A percentile compares a stretch with the other conserved stretches of the same genome.
These are phyloP conservation scores for Kryphioiulus occultus DNA, from an alignment of 2,888 invertebrate genomes.

Conservation along the genomic window DNA sequence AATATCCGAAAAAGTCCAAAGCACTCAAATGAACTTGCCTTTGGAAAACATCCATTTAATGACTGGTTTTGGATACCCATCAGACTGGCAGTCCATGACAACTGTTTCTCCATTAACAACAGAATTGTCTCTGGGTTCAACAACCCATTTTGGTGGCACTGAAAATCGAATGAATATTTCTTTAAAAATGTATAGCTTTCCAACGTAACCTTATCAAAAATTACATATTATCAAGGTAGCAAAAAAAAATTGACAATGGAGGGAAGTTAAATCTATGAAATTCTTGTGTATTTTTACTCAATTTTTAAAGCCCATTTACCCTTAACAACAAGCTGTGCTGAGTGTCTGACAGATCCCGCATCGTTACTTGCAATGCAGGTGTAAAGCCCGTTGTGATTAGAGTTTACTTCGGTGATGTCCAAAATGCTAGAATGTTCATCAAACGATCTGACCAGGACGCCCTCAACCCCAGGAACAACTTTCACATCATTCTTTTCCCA, in stretches of 20 bases:
- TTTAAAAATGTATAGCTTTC: neutral
- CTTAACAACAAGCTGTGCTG: constrained; percentile 49
- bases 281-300: neutral
- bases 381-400: constrained; percentile 51
- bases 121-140: constrained; percentile 43
- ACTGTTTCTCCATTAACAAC: constrained; percentile 37
- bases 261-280: neutral
- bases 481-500: constrained; percentile 51
- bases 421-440: constrained; percentile 52
- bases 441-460: constrained; percentile 47
- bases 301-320: constrained; percentile 48
- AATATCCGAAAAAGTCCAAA: neutral
- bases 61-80: constrained; percentile 49
- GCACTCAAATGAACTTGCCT: neutral
- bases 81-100: constrained; percentile 47
- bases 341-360: constrained; percentile 48
- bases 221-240: neutral
- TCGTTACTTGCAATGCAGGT: constrained; percentile 48
- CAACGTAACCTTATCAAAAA: neutral
- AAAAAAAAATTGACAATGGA: neutral
- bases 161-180: neutral
- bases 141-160: constrained; percentile 51
- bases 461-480: constrained; percentile 33
- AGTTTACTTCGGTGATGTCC: constrained; percentile 21
- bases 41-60: constrained; percentile 48